Base-by-base conservation (phyloP, 2,797 vertebrate genomes). In the Calcarius lapponicus region DNA sequence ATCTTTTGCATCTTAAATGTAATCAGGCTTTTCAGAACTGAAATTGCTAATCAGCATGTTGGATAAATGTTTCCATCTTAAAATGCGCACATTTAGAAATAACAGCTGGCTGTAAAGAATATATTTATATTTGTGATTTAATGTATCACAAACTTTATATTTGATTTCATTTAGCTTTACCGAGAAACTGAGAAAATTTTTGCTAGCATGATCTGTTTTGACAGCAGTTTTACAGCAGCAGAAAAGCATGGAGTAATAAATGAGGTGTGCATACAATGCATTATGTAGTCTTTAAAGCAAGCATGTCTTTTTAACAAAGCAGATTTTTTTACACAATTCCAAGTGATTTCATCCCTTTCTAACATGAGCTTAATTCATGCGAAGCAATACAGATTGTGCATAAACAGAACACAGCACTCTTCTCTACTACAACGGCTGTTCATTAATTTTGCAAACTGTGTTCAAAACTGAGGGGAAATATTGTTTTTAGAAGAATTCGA, bases 41-140 rank as follows among this genome's bases (percentile, higher is more conserved):
- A 98, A 98, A 97, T 95, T 97, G 98, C 96, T 97, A 97, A 98
- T 97, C 96, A 97, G 93, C 95, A 94, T 69, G 86, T 97, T 96
- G 96, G 96, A 94, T 97, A 97, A 98, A 97, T 93, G 96, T 95
- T 97, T 97, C 97, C 94, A 94, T 96, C 97, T 97, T 95, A 76
- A 97, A 97, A 96, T 86, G 91, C 92, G 91, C 83, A 86, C 90
- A 94, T 96, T 97, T 95, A 96, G 95, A 96, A 94, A 91, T 94
- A 97, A 97, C 94, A 98, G 97, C 96, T 96, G 94, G 96, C 92
- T 95, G 93, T 98, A 98, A 98, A 98, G 96, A 90, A 96, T 93
- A 94, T 97, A 97, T 98, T 98, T 98, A 97, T 97, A 96, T 96
- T 98, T 98, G 97, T 97, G 96, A 97, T 97, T 97, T 97, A 97